Evolutionary conservation across 2,113 vertebrate species (phyloP).

Genomic region (Pionites leucogaster): DNA sequence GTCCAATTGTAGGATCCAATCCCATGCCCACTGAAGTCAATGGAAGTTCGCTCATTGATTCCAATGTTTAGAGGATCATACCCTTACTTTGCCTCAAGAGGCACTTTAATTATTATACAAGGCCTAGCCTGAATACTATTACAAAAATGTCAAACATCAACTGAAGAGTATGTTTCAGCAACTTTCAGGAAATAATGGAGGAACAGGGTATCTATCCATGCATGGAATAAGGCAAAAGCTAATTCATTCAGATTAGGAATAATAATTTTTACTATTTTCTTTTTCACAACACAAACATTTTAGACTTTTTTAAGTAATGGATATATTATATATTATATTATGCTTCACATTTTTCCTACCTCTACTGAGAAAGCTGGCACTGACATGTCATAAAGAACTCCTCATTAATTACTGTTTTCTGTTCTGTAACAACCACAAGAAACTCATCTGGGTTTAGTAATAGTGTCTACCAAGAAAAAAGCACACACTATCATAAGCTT

Average conservation of each 20-base stretch:
- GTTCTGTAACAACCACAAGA: slow-evolving; percentile 62
- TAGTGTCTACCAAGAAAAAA: slow-evolving; percentile 63
- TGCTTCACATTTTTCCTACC: slow-evolving; percentile 77
- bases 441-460: slow-evolving; percentile 57
- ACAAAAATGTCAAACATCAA: slow-evolving; percentile 74
- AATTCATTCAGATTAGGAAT: slow-evolving; percentile 80
- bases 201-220: slow-evolving; percentile 90
- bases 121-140: slow-evolving; percentile 64
- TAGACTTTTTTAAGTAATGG: slow-evolving; percentile 77
- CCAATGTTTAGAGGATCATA: slow-evolving; percentile 53
- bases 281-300: slow-evolving; percentile 83
- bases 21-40: slow-evolving; percentile 50
- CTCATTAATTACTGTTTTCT: slow-evolving; percentile 62
- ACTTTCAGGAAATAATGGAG: slow-evolving; percentile 77
- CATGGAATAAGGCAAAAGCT: slow-evolving; percentile 91
- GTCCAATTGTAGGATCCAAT: slow-evolving; percentile 53
- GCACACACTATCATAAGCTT: slow-evolving; percentile 70
- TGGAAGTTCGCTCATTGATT: slow-evolving; percentile 33
- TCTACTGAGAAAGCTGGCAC: slow-evolving; percentile 81
- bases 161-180: slow-evolving; percentile 67
- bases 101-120: slow-evolving; percentile 64
- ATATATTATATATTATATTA: slow-evolving; percentile 76
- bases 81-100: slow-evolving; percentile 58
- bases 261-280: slow-evolving; percentile 78
- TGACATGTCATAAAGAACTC: slow-evolving; percentile 71